phyloP scores from a whole-genome alignment of 35 echinoderm and acorn worm species.

The Amphiura filiformis region DNA sequence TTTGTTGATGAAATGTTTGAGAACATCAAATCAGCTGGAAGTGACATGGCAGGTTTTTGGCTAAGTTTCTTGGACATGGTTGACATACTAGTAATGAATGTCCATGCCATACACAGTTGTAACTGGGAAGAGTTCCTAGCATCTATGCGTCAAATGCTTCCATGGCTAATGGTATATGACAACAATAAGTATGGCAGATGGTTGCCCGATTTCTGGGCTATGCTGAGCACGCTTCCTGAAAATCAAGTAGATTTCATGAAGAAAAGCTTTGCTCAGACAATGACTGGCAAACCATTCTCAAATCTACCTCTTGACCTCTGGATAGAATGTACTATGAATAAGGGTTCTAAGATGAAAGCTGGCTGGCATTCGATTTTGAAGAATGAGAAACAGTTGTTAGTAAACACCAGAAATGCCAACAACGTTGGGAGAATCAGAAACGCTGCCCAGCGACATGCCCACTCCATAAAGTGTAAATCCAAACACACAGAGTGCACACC shows the following conservation, averaged over 20 bases:
- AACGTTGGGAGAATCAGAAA: no score
- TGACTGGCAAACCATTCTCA: neutral
- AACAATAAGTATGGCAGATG: neutral
- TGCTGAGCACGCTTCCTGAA: neutral
- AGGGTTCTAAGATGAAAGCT: neutral
- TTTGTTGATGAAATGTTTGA: no score
- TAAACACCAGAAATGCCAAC: no score
- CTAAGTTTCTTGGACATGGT: neutral
- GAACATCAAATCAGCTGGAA: neutral
- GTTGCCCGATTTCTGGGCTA: neutral
- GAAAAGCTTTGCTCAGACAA: neutral
- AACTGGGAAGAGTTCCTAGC: neutral
- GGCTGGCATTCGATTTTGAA: neutral
- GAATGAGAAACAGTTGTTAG: conserved; percentile 6
- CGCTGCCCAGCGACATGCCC: no score
- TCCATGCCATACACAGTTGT: neutral
- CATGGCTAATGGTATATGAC: neutral
- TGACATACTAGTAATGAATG: neutral
- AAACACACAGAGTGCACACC: no score
- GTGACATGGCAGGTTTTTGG: neutral
- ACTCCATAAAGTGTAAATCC: no score
- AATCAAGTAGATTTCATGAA: neutral
- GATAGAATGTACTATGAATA: conserved; percentile 1
- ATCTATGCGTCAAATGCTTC: neutral
- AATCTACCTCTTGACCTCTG: neutral